Base-by-base conservation (phyloP, 1,140 invertebrate species). In the Pseudobourletiella spinata region DNA sequence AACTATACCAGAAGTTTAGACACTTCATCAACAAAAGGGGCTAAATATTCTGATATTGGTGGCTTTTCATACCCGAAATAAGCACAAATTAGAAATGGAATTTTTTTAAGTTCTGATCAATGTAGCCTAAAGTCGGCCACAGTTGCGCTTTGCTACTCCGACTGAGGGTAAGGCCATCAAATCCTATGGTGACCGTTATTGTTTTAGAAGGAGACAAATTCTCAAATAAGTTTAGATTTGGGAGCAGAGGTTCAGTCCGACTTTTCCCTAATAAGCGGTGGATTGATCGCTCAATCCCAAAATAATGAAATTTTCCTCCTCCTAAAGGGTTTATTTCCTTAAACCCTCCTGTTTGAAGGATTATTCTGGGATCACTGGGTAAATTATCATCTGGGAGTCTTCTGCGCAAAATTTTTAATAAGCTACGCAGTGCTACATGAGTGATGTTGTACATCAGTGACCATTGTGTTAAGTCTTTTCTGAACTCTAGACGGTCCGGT, bases 11-110 rank as follows among this genome's bases (percentile, higher is more conserved):
- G 25, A 6, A 22, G 6, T 2, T 26, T 44, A 24, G 46, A 66
- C 16, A 59, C 20, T 64, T 73, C 70, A 1, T 60, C 25, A 24
- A 64, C 43, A 42, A 64, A 67, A 11, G 26, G 6, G 6, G n/a
- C 3, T 25, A 67, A 30, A 61, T 51, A 67, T 18, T 54, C 35
- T 3, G 29, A n/a, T 3, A 55, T 52, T 14, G 25, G n/a, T 16
- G 63, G 63, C 25, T 64, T 64, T 28, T 24, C 15, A 16, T 59
- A 14, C 1, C 63, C 63, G 42, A 22, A 59, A 55, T 14, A 64
- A 16, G 59, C 1, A 32, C 30, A 26, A 42, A 46, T 25, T 20
- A 64, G 18, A 64, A 57, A 59, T 2, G 44, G 26, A 14, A 28
- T 20, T 18, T 8, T 28, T 54, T 39, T 3, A 1, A 14, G 26